Evolutionary conservation across 2,797 vertebrate species (phyloP).

Genomic region (Schizopygopsis pylzovi): DNA sequence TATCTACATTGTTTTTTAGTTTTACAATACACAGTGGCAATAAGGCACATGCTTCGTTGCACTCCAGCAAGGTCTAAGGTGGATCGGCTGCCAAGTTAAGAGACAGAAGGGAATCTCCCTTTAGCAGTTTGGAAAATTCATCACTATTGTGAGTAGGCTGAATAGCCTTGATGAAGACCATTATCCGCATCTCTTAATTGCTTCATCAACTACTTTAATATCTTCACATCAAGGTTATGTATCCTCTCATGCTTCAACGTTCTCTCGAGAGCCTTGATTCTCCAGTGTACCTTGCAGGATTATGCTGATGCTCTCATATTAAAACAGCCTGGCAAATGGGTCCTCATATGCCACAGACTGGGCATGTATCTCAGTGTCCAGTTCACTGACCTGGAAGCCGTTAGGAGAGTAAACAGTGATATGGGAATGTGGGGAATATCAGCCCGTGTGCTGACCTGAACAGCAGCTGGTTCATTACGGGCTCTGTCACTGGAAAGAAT

Average conservation of each 20-base stretch:
- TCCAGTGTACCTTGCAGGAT: conserved; percentile 3
- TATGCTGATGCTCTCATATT: conserved; percentile 34
- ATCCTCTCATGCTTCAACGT: not conserved
- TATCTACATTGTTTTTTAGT: not conserved
- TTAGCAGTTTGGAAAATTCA: not conserved
- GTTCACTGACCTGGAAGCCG: conserved; percentile 48
- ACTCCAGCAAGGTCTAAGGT: conserved; percentile 10
- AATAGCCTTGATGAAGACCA: conserved; percentile 74
- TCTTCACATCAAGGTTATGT: conserved; percentile 46
- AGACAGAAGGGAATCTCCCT: conserved; percentile 19
- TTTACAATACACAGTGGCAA: conserved; percentile 5
- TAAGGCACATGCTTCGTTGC: conserved; percentile 2
- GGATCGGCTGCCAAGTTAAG: not conserved
- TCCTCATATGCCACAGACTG: conserved; percentile 39
- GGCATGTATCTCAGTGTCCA: conserved; percentile 44
- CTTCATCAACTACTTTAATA: conserved; percentile 48
- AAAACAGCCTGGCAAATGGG: conserved; percentile 14
- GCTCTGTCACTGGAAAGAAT: conserved; percentile 33
- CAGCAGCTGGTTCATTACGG: conserved; percentile 37
- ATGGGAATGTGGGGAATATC: conserved; percentile 36
- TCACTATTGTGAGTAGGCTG: conserved; percentile 45
- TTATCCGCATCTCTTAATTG: conserved; percentile 74
- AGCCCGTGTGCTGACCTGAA: conserved; percentile 35
- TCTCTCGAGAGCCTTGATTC: conserved; percentile 24
- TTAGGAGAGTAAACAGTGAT: conserved; percentile 39